Base-by-base conservation (phyloP, 2,113 vertebrate species). In the Polypterus senegalus region DNA sequence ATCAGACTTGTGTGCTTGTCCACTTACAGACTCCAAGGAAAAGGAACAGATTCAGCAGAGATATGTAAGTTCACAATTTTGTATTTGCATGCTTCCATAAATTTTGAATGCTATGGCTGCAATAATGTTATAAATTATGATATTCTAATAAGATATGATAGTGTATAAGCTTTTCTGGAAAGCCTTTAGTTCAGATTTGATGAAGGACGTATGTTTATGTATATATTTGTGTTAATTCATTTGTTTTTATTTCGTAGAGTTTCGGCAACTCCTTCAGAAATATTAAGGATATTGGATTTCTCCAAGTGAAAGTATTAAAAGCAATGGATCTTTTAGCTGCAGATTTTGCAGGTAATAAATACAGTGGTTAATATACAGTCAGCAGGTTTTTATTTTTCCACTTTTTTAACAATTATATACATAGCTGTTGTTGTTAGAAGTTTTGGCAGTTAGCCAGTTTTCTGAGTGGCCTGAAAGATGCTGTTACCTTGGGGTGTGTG, bases 281-380 rank as follows among this genome's bases (percentile, higher is more conserved):
- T 57, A 9, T 90, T 9, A 83, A 80, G 48, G 93, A 97, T 0
- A 45, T 99, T 3, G 96, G 96, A n/a, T 88, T 96, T 70, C 85
- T 99, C 58, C 95, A 99, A 82, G 90, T 98, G 59, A 97, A 96
- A 70, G 85, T 99, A 62, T 75, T 97, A 65, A 95, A 82, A 66
- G 95, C 93, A 0, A 83, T 87, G n/a, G 92, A 97, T 67, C 84
- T 99, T 61, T 53, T 86, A 49, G 85, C 93, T 55, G 87, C 93
- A 43, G 95, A 99, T 75, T 85, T 94, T 75, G 86, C 92, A 79
- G 93, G 95, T 98, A 91, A 52, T 27, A 11, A 60, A 4, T 43
- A 43, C 7, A 49, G 52, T 27, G 10, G 5, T 48, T 49, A 63
- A 52, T 51, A n/a, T 3, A 57, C 59, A 57, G 9, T 9, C 44